Percentiles rank a stretch among this genome's conserved stretches.
These are phyloP conservation scores for Acrocephalus arundinaceus DNA, from an alignment of 2,113 vertebrate genomes.

Conservation along the genomic window DNA sequence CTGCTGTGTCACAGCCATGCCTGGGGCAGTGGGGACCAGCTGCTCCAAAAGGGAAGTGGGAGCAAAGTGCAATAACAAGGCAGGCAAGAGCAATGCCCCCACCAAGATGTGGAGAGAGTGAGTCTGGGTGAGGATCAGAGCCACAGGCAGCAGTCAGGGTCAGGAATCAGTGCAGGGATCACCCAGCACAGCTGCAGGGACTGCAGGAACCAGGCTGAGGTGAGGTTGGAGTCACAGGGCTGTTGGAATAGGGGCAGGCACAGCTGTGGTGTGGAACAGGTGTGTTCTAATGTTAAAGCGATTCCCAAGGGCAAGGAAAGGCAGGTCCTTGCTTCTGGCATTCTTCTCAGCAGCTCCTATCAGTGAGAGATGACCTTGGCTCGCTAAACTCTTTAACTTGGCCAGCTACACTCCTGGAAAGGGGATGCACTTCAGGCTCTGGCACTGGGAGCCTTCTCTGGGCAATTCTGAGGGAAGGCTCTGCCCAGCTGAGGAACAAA, in stretches of 20 bases:
- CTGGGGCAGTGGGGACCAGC: not conserved
- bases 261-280: not conserved
- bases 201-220: not conserved
- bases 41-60: accelerated
- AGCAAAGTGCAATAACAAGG: not conserved
- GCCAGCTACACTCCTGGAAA: not conserved
- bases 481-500: not conserved
- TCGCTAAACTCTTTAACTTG: not conserved
- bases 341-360: not conserved
- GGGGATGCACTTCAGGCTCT: not conserved
- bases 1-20: not conserved
- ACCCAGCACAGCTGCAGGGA: not conserved
- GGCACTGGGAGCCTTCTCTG: not conserved
- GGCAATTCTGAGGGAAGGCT: not conserved
- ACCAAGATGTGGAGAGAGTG: not conserved
- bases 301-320: not conserved
- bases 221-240: not conserved
- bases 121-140: not conserved
- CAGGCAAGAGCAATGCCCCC: not conserved
- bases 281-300: not conserved
- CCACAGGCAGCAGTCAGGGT: not conserved
- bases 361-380: not conserved
- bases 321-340: not conserved
- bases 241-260: not conserved
- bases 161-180: not conserved